Percentiles rank a stretch among this genome's conserved stretches.
Conservation (phyloP, 2,113 vertebrate genomes). For the Neolamprologus caudopunctatus region DNA sequence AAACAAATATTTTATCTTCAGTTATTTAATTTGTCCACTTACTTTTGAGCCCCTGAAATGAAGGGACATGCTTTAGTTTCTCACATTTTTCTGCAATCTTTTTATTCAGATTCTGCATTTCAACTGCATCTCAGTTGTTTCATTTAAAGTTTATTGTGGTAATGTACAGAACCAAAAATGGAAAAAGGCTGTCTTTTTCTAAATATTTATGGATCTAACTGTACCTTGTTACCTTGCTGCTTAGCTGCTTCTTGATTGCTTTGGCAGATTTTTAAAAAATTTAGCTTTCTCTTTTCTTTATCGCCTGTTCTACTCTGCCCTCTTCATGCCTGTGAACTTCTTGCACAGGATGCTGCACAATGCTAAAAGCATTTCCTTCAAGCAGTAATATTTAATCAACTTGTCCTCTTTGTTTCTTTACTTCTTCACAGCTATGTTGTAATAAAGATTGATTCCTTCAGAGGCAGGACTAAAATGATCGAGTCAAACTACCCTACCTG, state of each 20-base stretch:
- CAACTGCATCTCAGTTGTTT: neutral
- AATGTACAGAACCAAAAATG: neutral
- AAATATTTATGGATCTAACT: neutral
- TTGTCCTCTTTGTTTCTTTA: neutral
- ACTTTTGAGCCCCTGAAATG: neutral
- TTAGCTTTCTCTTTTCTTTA: neutral
- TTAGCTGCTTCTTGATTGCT: neutral
- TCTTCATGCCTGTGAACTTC: neutral
- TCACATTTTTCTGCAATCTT: neutral
- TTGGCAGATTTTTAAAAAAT: neutral
- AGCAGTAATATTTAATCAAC: neutral
- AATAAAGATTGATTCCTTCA: rapidly evolving
- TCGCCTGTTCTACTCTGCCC: neutral
- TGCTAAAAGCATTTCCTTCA: neutral
- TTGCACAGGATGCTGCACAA: neutral
- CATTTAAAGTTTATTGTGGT: neutral
- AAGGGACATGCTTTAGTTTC: neutral
- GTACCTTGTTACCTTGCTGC: neutral
- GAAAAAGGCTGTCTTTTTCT: rapidly evolving
- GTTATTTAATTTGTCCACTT: neutral
- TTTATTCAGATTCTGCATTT: neutral
- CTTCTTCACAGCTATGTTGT: neutral
- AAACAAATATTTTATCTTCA: neutral
- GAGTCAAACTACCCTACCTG: neutral
- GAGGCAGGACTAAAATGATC: rapidly evolving